Percentiles rank a stretch among this genome's conserved stretches.
phyloP scores from a whole-genome alignment of 1,140 invertebrate genomes.

The Oryzaephilus surinamensis region DNA sequence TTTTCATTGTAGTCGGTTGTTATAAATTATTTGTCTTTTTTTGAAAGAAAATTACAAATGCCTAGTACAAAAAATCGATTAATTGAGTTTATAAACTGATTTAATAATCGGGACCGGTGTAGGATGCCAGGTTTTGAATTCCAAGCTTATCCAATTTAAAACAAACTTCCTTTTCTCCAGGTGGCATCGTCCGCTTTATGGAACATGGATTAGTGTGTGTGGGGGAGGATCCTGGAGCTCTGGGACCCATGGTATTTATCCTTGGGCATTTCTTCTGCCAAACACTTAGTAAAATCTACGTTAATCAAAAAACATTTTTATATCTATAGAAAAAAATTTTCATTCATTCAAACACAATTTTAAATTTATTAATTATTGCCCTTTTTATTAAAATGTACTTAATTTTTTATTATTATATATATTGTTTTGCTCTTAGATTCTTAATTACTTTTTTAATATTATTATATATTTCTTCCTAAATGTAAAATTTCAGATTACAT shows the following conservation, averaged over 20 bases:
- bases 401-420: slow-evolving; percentile 15
- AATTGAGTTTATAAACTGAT: slow-evolving; percentile 1
- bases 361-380: slow-evolving; percentile 25
- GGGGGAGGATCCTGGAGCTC: slow-evolving; percentile 40
- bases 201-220: slow-evolving; percentile 25
- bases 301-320: slow-evolving; percentile 4
- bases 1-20: not conserved
- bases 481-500: slow-evolving; percentile 32
- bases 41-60: not conserved
- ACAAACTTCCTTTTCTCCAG: slow-evolving; percentile 37
- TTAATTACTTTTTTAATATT: not conserved
- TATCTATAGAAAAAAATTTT: not conserved
- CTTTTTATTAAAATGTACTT: slow-evolving; percentile 10
- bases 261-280: slow-evolving; percentile 46
- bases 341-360: not conserved
- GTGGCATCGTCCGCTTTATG: slow-evolving; percentile 31
- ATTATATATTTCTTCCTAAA: slow-evolving; percentile 14
- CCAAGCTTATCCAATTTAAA: slow-evolving; percentile 34
- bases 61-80: not conserved
- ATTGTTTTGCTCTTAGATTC: slow-evolving; percentile 13
- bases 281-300: slow-evolving; percentile 28
- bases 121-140: slow-evolving; percentile 34
- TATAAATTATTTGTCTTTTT: not conserved
- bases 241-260: slow-evolving; percentile 53
- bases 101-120: slow-evolving; percentile 22